Evolutionary conservation across 64 coral and sea anemone genomes (phyloP).

Genomic region (Montipora sp.): DNA sequence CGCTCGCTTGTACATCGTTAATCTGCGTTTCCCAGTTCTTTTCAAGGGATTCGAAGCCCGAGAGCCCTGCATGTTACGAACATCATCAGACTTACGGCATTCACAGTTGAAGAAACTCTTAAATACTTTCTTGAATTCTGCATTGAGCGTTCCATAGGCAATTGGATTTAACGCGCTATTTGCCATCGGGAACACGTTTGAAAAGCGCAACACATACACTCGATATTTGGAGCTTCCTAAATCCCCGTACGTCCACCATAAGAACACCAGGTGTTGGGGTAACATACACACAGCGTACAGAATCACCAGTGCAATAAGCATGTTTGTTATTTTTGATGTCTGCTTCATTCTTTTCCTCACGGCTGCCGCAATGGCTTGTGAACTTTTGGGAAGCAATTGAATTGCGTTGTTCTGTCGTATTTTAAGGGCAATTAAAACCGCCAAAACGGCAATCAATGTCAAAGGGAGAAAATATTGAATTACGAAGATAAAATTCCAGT

Average conservation of each 20-base stretch:
- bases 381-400: slow-evolving; percentile 57
- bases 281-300: slow-evolving; percentile 91
- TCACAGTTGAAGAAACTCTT: slow-evolving; percentile 89
- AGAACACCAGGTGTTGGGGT: slow-evolving; percentile 79
- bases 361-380: slow-evolving; percentile 69
- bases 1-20: slow-evolving; percentile 58
- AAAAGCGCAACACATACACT: slow-evolving; percentile 82
- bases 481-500: slow-evolving; percentile 87
- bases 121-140: slow-evolving; percentile 88
- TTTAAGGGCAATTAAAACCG: slow-evolving; percentile 58
- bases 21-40: slow-evolving; percentile 26
- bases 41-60: not conserved
- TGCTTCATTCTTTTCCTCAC: slow-evolving; percentile 69
- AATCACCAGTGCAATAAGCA: slow-evolving; percentile 77
- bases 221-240: slow-evolving; percentile 53
- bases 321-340: slow-evolving; percentile 73
- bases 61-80: not conserved
- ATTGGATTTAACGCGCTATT: slow-evolving; percentile 93
- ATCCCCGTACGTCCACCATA: slow-evolving; percentile 75
- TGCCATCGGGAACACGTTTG: slow-evolving; percentile 94
- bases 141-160: slow-evolving; percentile 86
- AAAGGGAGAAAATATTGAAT: slow-evolving; percentile 83
- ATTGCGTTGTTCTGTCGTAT: slow-evolving; percentile 63
- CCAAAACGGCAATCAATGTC: slow-evolving; percentile 57
- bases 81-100: not conserved